Conservation (phyloP, 53 echinoderm and acorn worm species). For the Mesocentrotus franciscanus region DNA sequence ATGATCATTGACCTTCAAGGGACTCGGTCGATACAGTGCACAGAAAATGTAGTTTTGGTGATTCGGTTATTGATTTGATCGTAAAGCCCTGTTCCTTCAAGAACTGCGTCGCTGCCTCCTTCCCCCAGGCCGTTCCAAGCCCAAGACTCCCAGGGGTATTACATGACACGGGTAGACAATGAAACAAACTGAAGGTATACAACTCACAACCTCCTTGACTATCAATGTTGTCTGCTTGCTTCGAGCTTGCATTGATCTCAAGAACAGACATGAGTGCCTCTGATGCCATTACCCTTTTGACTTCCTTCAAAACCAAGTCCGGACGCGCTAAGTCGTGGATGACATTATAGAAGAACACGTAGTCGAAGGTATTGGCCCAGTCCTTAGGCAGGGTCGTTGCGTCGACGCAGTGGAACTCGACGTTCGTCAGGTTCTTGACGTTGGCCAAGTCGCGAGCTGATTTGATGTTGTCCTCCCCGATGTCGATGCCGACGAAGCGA, state of each 20-base stretch:
- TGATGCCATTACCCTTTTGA: constrained; percentile 66
- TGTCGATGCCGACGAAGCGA: constrained; percentile 76
- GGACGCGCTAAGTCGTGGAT: constrained; percentile 79
- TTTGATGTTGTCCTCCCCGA: constrained; percentile 65
- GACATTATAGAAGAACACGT: constrained; percentile 73
- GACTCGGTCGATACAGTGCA: background rate
- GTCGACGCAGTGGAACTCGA: constrained; percentile 64
- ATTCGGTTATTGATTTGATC: constrained; percentile 45
- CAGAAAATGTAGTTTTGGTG: constrained; percentile 32
- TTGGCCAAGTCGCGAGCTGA: constrained; percentile 61
- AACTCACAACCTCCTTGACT: constrained; percentile 2
- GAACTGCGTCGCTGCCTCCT: constrained; percentile 71
- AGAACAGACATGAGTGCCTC: constrained; percentile 71
- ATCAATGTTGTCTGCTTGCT: constrained; percentile 68
- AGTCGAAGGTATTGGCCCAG: constrained; percentile 77
- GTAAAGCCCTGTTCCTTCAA: constrained; percentile 69
- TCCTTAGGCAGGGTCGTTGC: constrained; percentile 64
- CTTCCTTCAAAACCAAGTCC: constrained; percentile 62
- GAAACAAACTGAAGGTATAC: constrained; percentile 73
- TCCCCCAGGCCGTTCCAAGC: constrained; percentile 81
- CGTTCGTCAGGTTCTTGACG: constrained; percentile 64
- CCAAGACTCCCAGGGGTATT: constrained; percentile 73
- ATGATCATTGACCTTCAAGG: background rate
- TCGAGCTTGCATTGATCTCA: constrained; percentile 67
- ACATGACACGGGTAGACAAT: constrained; percentile 82